Evolutionary conservation across 35 echinoderm and acorn worm species (phyloP).

Genomic region (Holothuria glaberrima): DNA sequence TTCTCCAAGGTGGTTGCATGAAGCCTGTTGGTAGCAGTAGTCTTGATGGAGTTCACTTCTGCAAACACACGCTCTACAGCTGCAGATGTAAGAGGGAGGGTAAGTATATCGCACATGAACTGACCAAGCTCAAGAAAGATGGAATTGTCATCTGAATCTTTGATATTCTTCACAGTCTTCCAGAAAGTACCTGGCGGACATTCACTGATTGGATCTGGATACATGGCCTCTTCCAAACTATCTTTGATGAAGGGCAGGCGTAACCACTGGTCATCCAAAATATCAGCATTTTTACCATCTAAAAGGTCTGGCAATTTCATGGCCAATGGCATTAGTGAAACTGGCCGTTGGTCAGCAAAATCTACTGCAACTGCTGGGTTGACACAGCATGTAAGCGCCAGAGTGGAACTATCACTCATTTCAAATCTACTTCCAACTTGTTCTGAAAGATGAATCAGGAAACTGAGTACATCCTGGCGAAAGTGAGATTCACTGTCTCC

Average conservation of each 20-base stretch:
- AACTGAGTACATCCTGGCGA: conserved; percentile 5
- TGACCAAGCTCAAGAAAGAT: conserved; percentile 8
- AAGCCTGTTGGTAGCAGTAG: not conserved
- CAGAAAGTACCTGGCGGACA: not conserved
- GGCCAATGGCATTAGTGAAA: conserved; percentile 19
- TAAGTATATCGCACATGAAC: conserved; percentile 1
- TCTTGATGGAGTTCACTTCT: not conserved
- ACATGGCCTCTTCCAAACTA: not conserved
- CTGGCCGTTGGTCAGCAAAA: not conserved
- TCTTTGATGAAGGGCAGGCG: not conserved
- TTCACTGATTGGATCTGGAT: not conserved
- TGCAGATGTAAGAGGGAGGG: not conserved
- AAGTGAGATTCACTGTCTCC: not conserved
- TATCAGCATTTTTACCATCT: not conserved
- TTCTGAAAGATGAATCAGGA: not conserved
- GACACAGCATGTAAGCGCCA: not conserved
- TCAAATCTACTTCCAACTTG: not conserved
- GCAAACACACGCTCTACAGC: not conserved
- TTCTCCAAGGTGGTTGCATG: conserved; percentile 15
- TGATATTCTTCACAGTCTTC: not conserved
- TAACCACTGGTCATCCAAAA: not conserved
- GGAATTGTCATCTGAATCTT: not conserved
- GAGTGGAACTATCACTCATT: not conserved
- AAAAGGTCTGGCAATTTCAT: not conserved
- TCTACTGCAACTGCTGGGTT: not conserved